Evolutionary conservation across 2,888 invertebrate genomes (phyloP).

Genomic region (Melikaiella ostensackeni): DNA sequence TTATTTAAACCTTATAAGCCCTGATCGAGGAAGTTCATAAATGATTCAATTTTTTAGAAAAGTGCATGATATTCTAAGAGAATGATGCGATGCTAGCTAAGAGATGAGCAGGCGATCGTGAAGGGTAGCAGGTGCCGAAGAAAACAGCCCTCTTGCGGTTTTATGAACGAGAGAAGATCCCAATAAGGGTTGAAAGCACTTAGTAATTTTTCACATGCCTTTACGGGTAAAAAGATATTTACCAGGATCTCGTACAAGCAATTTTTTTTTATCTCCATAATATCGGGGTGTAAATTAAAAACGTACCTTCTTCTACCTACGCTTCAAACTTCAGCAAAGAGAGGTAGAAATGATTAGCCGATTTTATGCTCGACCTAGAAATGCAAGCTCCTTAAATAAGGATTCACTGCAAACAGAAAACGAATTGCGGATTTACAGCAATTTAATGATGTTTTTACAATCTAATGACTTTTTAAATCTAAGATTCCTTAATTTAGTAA

Average conservation of each 20-base stretch:
- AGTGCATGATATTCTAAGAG: not conserved
- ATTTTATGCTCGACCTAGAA: not conserved
- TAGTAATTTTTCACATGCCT: conserved; percentile 52
- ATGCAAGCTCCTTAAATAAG: too few species aligned
- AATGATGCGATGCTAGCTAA: not conserved
- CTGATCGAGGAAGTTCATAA: not conserved
- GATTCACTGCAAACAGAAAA: not conserved
- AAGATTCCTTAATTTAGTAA: not conserved
- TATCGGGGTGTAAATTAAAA: not conserved
- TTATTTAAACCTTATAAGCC: not conserved
- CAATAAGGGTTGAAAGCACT: conserved; percentile 46
- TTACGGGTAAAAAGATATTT: conserved; percentile 48
- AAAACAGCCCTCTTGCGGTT: conserved; percentile 15
- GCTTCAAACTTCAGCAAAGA: not conserved
- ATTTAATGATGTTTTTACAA: conserved; percentile 30
- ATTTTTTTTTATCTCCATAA: conserved; percentile 40
- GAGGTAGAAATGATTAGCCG: not conserved
- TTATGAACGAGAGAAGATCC: conserved; percentile 6
- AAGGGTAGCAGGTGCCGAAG: conserved; percentile 27
- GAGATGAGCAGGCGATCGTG: not conserved
- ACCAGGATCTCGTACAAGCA: conserved; percentile 47
- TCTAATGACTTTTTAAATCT: not conserved
- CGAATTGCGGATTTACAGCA: not conserved
- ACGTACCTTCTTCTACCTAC: not conserved
- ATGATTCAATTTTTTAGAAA: not conserved